Base-by-base conservation (phyloP, 2,888 invertebrate genomes). In the Parochlus steinenii region DNA sequence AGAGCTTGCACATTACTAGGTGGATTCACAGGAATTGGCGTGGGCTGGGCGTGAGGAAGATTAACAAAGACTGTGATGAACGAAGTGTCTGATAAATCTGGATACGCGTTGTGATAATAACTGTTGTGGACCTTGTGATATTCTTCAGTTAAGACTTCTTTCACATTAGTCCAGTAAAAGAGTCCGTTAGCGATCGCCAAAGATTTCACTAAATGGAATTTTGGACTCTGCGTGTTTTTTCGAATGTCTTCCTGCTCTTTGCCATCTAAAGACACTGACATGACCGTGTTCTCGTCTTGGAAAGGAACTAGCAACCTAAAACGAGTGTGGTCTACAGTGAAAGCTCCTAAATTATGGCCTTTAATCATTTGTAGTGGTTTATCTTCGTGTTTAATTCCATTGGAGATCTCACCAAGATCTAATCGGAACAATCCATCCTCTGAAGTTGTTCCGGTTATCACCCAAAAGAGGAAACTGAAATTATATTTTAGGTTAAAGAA, bases 141-240 rank as follows among this genome's bases (percentile, higher is more conserved):
- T 48, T 82, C 85, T 54, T 90, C 89, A 10, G 72, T 72, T 29
- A 78, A 64, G 42, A 86, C 71, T 48, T 74, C 71, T 33, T 68
- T 64, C 1, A 81, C 83, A 48, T 81, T 78, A 0, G 83, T 85
- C 85, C 87, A 89, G 51, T 81, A 86, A 51, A 87, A 85, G 8
- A 78, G 64, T 6, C 77, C 77, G 48, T 77, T 74, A 4, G 76
- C 76, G 49, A 71, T 71, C 0, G 78, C 76, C 40, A 87, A 62
- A 5, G 85, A 85, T 6, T 73, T 63, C 0, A 83, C 81, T 33
- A 74, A 70, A 37, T 67, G 62, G 48, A 85, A 77, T 60, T 73
- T 73, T 0, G 82, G 75, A 16, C 71, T 73, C 48, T 77, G 76
- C 1, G 80, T 79, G 48, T 80, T 80, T 12, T 62, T 69, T 32